Evolutionary conservation across 2,888 invertebrate genomes (phyloP).

Genomic region (Oscheius myriophilus): DNA sequence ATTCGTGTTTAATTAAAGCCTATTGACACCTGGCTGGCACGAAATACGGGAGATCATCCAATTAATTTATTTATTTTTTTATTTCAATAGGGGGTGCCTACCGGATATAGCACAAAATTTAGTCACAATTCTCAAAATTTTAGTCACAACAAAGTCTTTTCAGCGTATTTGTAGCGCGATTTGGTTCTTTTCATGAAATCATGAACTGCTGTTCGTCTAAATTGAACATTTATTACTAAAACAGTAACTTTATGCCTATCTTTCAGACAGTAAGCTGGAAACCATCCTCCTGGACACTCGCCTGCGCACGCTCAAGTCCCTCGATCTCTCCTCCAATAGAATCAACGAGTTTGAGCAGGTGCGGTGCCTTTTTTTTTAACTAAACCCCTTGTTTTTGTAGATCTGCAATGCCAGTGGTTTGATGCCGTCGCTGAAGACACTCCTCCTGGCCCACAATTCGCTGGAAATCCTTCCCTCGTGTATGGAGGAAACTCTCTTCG

Average conservation of each 20-base stretch:
- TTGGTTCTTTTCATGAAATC: too few species aligned
- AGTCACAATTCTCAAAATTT: too few species aligned
- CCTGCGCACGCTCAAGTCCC: background rate
- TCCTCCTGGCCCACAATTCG: slow-evolving; percentile 3
- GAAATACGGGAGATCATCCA: too few species aligned
- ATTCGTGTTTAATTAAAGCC: too few species aligned
- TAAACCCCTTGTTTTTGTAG: background rate
- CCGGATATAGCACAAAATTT: too few species aligned
- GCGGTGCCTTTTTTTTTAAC: background rate
- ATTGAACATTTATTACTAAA: too few species aligned
- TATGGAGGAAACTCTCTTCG: slow-evolving; percentile 4
- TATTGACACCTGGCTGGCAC: too few species aligned
- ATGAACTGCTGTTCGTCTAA: too few species aligned
- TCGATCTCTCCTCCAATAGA: slow-evolving; percentile 1
- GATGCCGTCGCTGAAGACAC: slow-evolving; percentile 7
- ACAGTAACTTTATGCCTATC: background rate
- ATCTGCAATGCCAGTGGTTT: background rate
- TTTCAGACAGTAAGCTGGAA: slow-evolving; percentile 1
- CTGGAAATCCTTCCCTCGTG: background rate
- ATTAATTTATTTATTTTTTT: too few species aligned
- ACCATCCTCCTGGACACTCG: slow-evolving; percentile 1
- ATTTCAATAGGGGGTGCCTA: too few species aligned
- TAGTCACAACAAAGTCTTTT: too few species aligned
- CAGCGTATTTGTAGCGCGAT: too few species aligned
- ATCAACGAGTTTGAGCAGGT: slow-evolving; percentile 9